phyloP scores from a whole-genome alignment of 92 coral and sea anemone genomes.

The Epizoanthus scotinus region DNA sequence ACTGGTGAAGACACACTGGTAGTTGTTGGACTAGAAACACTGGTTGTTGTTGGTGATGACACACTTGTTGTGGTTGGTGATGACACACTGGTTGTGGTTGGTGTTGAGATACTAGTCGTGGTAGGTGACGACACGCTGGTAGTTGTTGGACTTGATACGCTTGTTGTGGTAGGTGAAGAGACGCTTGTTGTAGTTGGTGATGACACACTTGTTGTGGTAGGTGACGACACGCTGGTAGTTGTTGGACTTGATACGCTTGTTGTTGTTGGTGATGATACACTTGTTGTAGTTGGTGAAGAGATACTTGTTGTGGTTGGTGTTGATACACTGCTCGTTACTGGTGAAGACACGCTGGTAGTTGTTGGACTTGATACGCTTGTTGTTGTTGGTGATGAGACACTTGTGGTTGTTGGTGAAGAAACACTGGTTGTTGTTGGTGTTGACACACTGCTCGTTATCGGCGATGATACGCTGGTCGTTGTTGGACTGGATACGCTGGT shows the following conservation, averaged over 20 bases:
- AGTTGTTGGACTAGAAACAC: no score
- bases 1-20: no score
- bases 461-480: slow-evolving; percentile 23
- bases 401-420: neutral
- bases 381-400: neutral
- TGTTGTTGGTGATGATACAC: slow-evolving; percentile 26
- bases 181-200: slow-evolving; percentile 7
- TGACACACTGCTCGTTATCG: slow-evolving; percentile 37
- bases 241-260: slow-evolving; percentile 38
- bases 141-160: neutral
- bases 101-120: no score
- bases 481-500: slow-evolving; percentile 53
- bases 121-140: slow-evolving; percentile 11
- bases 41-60: no score
- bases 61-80: no score
- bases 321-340: neutral
- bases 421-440: slow-evolving; percentile 35
- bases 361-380: slow-evolving; percentile 35
- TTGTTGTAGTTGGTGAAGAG: slow-evolving; percentile 1
- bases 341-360: neutral
- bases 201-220: slow-evolving; percentile 40
- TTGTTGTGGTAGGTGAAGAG: slow-evolving; percentile 14
- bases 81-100: neutral
- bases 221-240: slow-evolving; percentile 37
- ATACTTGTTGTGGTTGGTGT: slow-evolving; percentile 23